Evolutionary conservation across 2,113 vertebrate species (phyloP), one percentile per base, ranked within the genome.

Genomic region (Heterotis niloticus): DNA sequence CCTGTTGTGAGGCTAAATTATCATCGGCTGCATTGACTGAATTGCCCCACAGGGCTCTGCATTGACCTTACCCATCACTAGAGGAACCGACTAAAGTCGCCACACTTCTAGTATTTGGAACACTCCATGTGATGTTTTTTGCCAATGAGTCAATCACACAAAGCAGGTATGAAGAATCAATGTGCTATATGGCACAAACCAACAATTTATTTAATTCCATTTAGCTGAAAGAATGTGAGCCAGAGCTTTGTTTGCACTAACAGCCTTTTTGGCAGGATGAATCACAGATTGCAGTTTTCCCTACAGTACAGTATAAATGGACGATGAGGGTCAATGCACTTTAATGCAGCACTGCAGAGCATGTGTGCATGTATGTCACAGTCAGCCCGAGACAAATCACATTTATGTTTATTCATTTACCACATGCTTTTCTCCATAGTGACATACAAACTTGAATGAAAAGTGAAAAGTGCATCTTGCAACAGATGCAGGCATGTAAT

Each of bases 161-260:
- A 44, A 44, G 2, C 34, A 4, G 34, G 34, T 44, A 44, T 44
- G 23, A 54, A 18, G 11, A 64, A 29, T 64, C 60, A 56, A 16
- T 10, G 20, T 17, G 23, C 51, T 28, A 64, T 62, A 54, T 64
- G 62, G n/a, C 69, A 79, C 29, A 51, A 23, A 54, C 29, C 52
- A n/a, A 69, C 68, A 64, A 68, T 69, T 76, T 80, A 80, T 77
- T 65, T 12, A 65, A 12, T 78, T 76, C 57, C 4, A 66, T 12
- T 64, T 24, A 79, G 68, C 34, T 80, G 51, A 11, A 85, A 66
- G 11, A 65, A 65, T 67, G 81, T 62, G 60, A 34, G 78, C 81
- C 74, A 81, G 78, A 28, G 78, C 78, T 74, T 81, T 70, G 79
- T 77, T 82, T 81, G 75, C n/a, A 9, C 79, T 70, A 79, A 82